Evolutionary conservation across 2,797 vertebrate genomes (phyloP), one percentile per base, ranked within the genome.

Genomic region (Sebastiscus albofasciatus): DNA sequence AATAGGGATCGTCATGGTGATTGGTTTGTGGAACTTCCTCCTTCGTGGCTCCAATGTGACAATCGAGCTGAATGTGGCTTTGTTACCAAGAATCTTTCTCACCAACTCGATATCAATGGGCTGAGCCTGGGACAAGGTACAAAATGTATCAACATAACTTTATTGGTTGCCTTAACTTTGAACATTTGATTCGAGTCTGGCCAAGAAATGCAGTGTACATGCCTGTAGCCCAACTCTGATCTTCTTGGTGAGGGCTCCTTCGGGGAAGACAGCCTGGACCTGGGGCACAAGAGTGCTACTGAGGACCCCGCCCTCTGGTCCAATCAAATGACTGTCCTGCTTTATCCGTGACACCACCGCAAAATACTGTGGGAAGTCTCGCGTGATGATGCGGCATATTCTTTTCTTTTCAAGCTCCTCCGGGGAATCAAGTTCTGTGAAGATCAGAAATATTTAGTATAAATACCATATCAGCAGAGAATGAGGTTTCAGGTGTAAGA

Each of bases 291-390:
- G 96, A 0, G 96, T 98, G 91, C 98, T 99, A 89, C 98, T 99
- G 64, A 99, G 95, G 88, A 99, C 96, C 0, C 98, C 98, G 0
- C 98, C 98, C 86, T 99, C 98, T 0, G 98, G 98, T 39, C 98
- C 98, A 59, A 99, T 99, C 77, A 98, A 93, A 83, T 98, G 97
- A 93, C 97, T 99, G 94, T 99, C 98, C 90, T 99, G 98, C 80
- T 98, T 98, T 92, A 99, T 96, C 6, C 98, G 96, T 0, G 98
- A 99, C 73, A 99, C 98, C 72, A 99, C 98, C 0, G 98, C 98
- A 33, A 99, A 99, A 94, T 98, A 99, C 87, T 99, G 98, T 1
- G 98, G 98, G 92, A 99, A 99, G 89, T 99, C 98, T 16, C 98
- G 94, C 0, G 98, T 99, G 92, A 99, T 97, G 93, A 99, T 98